Conservation (phyloP, 2,797 vertebrate genomes). For the Acrossocheilus wenchowensis region DNA sequence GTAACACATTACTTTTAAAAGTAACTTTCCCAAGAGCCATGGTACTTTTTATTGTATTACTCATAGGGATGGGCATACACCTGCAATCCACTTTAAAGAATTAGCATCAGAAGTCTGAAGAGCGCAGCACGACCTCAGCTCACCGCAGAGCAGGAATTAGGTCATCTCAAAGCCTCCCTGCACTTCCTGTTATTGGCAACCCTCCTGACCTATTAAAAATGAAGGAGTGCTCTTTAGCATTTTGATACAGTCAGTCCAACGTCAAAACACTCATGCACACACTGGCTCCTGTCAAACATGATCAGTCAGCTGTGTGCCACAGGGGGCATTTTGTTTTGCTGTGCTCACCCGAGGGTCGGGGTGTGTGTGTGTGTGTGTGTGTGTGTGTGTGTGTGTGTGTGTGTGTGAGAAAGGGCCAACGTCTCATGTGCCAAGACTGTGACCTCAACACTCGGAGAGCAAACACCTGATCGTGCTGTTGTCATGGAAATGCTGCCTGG, state of each 20-base stretch:
- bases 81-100: not conserved
- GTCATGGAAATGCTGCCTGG: conserved; percentile 25
- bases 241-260: conserved; percentile 46
- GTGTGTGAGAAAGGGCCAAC: not conserved
- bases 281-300: conserved; percentile 46
- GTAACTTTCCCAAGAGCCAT: not conserved
- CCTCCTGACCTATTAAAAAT: conserved; percentile 49
- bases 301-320: conserved; percentile 22
- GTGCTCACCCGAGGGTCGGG: conserved; percentile 13
- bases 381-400: not conserved
- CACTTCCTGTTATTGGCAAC: conserved; percentile 28
- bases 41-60: not conserved
- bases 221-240: conserved; percentile 42
- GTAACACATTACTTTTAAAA: not conserved
- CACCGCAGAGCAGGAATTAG: conserved; percentile 46
- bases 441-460: conserved; percentile 23
- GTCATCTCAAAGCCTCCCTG: conserved; percentile 49
- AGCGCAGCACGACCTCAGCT: not conserved
- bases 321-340: conserved; percentile 25
- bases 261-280: conserved; percentile 36
- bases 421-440: conserved; percentile 20
- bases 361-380: not conserved
- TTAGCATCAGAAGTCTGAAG: conserved; percentile 4
- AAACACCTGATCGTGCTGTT: conserved; percentile 42
- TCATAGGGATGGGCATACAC: conserved; percentile 3